A percentile compares a stretch with the other conserved stretches of the same genome.
phyloP scores from a whole-genome alignment of 2,888 invertebrate species.

The Mythimna pallens region DNA sequence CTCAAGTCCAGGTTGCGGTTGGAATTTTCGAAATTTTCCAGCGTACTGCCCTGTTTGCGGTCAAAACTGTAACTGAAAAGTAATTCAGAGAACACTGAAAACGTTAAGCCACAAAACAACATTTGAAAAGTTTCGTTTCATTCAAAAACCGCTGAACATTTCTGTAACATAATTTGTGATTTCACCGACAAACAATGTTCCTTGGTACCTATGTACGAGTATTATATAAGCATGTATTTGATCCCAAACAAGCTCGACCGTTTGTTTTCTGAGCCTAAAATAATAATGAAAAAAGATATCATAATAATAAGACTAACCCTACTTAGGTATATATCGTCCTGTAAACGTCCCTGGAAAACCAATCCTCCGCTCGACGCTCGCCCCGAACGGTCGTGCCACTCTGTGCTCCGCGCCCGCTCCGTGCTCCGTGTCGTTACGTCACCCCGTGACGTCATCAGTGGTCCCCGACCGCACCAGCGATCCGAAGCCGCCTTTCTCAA shows the following conservation, averaged over 20 bases:
- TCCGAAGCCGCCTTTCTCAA: no score
- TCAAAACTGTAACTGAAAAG: slow-evolving; percentile 76
- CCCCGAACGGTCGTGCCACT: no score
- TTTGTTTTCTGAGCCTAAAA: slow-evolving; percentile 45
- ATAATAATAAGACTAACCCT: slow-evolving; percentile 25
- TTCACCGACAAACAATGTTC: slow-evolving; percentile 71
- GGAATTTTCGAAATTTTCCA: slow-evolving; percentile 48
- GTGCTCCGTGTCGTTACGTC: no score
- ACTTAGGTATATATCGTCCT: slow-evolving; percentile 16
- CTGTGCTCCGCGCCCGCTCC: no score
- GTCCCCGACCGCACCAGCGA: no score
- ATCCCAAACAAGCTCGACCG: slow-evolving; percentile 32
- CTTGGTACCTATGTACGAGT: slow-evolving; percentile 27
- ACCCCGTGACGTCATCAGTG: no score
- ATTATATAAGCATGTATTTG: slow-evolving; percentile 27
- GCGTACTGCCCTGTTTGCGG: slow-evolving; percentile 68
- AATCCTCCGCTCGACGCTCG: no score
- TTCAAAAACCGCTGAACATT: slow-evolving; percentile 74
- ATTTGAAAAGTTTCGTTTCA: slow-evolving; percentile 76
- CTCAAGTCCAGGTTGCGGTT: slow-evolving; percentile 56
- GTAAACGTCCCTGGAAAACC: background rate
- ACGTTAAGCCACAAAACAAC: slow-evolving; percentile 77
- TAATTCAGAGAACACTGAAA: slow-evolving; percentile 76
- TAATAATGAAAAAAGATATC: slow-evolving; percentile 44
- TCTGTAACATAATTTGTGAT: slow-evolving; percentile 72